Conservation (phyloP, 2,113 vertebrate species). For the Albula goreensis region DNA sequence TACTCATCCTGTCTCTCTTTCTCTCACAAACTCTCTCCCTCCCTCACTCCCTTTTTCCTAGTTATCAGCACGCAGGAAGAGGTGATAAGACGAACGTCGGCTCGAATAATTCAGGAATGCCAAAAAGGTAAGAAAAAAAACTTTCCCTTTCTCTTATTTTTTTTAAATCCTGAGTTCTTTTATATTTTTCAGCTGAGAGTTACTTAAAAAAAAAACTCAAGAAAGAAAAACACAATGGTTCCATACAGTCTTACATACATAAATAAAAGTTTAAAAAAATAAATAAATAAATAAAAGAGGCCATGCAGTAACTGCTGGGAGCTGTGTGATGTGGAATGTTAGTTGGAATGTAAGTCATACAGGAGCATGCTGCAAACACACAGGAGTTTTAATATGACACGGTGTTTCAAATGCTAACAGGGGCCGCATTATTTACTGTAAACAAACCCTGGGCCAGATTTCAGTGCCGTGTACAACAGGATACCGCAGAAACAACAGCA, state of each 20-base stretch:
- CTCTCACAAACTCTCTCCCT: background rate
- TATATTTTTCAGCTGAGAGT: background rate
- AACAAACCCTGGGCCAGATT: background rate
- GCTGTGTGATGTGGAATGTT: no score
- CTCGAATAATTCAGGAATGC: constrained; percentile 59
- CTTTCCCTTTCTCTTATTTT: constrained; percentile 16
- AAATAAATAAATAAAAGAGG: no score
- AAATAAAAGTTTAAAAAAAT: background rate
- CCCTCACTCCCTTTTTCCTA: constrained; percentile 38
- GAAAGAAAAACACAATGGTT: background rate
- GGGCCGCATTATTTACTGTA: background rate
- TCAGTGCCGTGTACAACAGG: background rate
- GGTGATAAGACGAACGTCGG: constrained; percentile 25
- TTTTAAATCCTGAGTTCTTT: background rate
- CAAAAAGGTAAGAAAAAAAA: constrained; percentile 25
- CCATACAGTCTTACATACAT: background rate
- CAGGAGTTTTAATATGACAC: no score
- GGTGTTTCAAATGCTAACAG: background rate
- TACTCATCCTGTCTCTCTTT: no score
- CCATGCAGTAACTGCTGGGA: no score
- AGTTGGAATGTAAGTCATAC: no score
- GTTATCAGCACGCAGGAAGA: constrained; percentile 63
- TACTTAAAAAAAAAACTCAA: background rate
- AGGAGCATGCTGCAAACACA: no score
- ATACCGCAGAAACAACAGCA: background rate